Evolutionary conservation across 2,113 vertebrate species (phyloP), one percentile per base, ranked within the genome.

Genomic region (Stegastes partitus): DNA sequence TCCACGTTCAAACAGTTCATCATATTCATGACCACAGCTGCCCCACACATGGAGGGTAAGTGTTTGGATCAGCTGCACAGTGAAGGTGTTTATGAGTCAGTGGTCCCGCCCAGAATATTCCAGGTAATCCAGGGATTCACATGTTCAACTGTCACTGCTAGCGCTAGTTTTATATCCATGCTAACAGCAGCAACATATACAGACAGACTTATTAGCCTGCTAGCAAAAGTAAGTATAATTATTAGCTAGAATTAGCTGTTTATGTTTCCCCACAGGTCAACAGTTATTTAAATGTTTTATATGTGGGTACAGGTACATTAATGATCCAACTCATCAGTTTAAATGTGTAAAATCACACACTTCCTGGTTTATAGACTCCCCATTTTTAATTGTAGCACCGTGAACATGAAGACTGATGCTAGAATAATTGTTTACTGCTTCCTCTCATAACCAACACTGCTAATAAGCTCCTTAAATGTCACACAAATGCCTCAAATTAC

Each of bases 391-490:
- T 47, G 42, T 2, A 19, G 2, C 22, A n/a, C n/a, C n/a, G n/a
- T 16, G 54, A 12, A 31, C 21, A 58, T 34, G 3, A 44, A 63
- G 18, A 5, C 18, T 11, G 18, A 3, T 26, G 58, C 15, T 26
- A 44, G 42, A 74, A 37, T 39, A 25, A 31, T 18, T 12, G 31
- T 37, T 77, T 28, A n/a, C 64, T 65, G 47, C 14, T 25, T 26
- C 42, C 11, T 42, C n/a, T 56, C 25, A 61, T 53, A 39, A 39
- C 26, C 18, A 56, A 23, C 55, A 23, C 18, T 0, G 19, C n/a
- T 63, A 50, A 76, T 79, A 64, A 70, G 79, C 57, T n/a, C 16
- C 59, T 57, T 44, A 37, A 62, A 37, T 45, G 19, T 61, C 21
- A 23, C 21, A 23, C 56, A 67, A 7, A 50, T 65, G 18, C 12